Percentiles rank a stretch among this genome's conserved stretches.
These are phyloP conservation scores for Prietella phreatophila DNA, from an alignment of 2,113 vertebrate genomes.

Conservation along the genomic window DNA sequence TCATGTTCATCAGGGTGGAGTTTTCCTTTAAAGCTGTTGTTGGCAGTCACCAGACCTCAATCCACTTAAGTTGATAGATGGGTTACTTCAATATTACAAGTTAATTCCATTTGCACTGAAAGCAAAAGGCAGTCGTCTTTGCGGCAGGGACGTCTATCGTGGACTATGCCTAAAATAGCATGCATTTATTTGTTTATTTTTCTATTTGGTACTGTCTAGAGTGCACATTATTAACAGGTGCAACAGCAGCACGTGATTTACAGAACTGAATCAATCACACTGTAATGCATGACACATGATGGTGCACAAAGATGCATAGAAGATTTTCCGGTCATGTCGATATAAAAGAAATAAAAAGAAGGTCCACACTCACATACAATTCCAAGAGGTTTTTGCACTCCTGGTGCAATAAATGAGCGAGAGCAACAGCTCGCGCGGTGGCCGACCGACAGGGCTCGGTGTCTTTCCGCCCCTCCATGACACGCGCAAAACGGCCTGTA, in stretches of 20 bases:
- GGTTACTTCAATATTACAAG: neutral
- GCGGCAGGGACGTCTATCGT: neutral
- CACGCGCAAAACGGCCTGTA: neutral
- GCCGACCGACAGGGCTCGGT: constrained; percentile 55
- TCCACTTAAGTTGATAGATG: constrained; percentile 1
- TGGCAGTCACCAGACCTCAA: neutral
- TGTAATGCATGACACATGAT: neutral
- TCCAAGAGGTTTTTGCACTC: constrained; percentile 67
- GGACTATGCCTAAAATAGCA: neutral
- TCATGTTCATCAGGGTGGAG: too few relatives aligned
- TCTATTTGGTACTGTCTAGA: neutral
- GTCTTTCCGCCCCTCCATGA: constrained; percentile 50
- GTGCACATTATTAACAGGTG: constrained; percentile 27
- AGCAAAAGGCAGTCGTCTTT: neutral
- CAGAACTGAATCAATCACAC: neutral
- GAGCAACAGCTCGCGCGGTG: constrained; percentile 61
- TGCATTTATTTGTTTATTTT: neutral
- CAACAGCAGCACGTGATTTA: constrained; percentile 19
- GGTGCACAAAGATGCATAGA: neutral
- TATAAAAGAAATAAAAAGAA: neutral
- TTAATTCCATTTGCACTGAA: neutral
- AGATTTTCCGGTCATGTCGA: neutral
- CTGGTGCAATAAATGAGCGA: constrained; percentile 67
- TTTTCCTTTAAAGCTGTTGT: too few relatives aligned
- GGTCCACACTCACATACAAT: constrained; percentile 69